phyloP scores from a whole-genome alignment of 2,797 vertebrate species.

The Sebastes elongatus region DNA sequence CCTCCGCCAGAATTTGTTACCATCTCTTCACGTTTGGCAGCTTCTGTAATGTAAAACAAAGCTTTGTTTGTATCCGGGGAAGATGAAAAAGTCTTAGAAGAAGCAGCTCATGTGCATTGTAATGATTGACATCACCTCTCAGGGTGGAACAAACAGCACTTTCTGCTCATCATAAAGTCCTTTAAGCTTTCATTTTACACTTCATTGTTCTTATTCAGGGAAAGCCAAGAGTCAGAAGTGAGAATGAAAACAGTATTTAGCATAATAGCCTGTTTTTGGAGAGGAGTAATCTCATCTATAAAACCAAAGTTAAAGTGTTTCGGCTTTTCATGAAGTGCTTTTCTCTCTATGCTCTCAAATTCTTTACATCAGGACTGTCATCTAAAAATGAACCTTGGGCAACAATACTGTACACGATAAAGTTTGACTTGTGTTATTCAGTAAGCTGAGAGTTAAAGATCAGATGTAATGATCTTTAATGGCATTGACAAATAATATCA shows the following conservation, averaged over 20 bases:
- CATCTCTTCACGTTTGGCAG: not conserved
- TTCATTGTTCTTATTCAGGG: constrained; percentile 3
- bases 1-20: not conserved
- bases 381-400: not conserved
- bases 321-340: not conserved
- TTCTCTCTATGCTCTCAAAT: not conserved
- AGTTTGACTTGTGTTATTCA: not conserved
- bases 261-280: not conserved
- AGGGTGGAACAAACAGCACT: not conserved
- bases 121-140: constrained; percentile 25
- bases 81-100: constrained; percentile 7
- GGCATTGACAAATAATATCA: not conserved
- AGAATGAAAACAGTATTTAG: not conserved
- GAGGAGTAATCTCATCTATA: not conserved
- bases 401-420: not conserved
- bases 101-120: not conserved
- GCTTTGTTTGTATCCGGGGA: constrained; percentile 18
- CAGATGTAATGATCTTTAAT: not conserved
- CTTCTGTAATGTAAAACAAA: constrained; percentile 35
- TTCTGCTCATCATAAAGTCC: constrained; percentile 4
- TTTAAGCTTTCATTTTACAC: not conserved
- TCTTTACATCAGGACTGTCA: not conserved
- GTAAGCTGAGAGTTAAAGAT: not conserved
- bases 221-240: not conserved
- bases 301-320: not conserved